Evolutionary conservation across 2,797 vertebrate species (phyloP).

Genomic region (Anniella stebbinsi): DNA sequence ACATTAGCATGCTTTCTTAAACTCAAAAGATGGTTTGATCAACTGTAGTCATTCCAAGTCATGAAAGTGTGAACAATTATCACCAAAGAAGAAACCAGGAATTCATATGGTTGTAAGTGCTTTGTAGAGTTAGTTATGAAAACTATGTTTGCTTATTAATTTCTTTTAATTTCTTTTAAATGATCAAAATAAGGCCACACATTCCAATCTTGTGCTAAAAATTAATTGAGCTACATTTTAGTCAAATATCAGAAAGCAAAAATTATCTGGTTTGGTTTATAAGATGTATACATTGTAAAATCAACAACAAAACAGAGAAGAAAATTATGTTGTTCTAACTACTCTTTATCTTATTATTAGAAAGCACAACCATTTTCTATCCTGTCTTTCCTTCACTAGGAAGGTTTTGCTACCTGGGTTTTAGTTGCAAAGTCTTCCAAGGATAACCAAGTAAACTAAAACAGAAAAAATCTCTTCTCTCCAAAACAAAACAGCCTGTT

Average conservation of each 20-base stretch:
- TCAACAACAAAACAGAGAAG: not conserved
- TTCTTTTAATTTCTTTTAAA: not conserved
- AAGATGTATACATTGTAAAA: not conserved
- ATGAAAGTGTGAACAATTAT: not conserved
- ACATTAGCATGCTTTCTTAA: not conserved
- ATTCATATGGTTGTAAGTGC: not conserved
- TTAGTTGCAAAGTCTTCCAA: not conserved
- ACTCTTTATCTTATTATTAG: not conserved
- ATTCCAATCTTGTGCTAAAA: not conserved
- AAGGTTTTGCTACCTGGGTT: not conserved
- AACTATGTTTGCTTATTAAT: not conserved
- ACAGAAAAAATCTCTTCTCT: no score
- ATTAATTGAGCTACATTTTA: not conserved
- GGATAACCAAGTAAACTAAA: not conserved
- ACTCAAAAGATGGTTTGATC: not conserved
- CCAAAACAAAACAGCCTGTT: not conserved
- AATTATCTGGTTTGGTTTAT: not conserved
- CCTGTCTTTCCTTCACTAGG: not conserved
- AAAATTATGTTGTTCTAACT: not conserved
- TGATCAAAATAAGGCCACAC: not conserved
- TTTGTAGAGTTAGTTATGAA: not conserved
- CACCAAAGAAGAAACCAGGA: not conserved
- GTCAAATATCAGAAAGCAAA: not conserved
- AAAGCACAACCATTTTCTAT: not conserved
- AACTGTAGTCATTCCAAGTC: not conserved